A percentile compares a stretch with the other conserved stretches of the same genome.
Conservation (phyloP, 1,140 invertebrate species). For the Vollenhovia emeryi region DNA sequence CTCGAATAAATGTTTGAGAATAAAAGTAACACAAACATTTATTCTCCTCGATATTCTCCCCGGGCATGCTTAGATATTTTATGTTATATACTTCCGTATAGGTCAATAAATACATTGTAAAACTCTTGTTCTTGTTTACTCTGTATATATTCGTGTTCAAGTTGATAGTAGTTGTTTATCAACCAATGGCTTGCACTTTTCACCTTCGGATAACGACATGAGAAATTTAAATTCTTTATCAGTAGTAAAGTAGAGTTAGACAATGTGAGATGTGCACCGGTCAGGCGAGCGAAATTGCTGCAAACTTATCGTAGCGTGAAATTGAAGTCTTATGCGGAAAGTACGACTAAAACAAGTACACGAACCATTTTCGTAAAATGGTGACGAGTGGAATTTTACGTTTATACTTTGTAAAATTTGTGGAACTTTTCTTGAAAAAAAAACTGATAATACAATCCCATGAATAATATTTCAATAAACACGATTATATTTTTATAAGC, state of each 20-base stretch:
- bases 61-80: background rate
- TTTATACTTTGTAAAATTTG: background rate
- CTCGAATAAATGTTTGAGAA: conserved; percentile 24
- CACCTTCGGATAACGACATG: background rate
- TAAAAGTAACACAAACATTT: conserved; percentile 18
- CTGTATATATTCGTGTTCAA: background rate
- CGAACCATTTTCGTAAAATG: background rate
- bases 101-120: background rate
- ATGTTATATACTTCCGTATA: background rate
- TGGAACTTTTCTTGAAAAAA: background rate
- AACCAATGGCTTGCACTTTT: conserved; percentile 9
- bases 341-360: conserved; percentile 12
- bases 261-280: conserved; percentile 28
- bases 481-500: background rate
- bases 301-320: conserved; percentile 44
- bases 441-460: background rate
- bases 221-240: conserved; percentile 46
- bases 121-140: background rate
- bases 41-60: background rate
- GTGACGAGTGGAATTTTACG: conserved; percentile 7
- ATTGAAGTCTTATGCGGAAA: conserved; percentile 35
- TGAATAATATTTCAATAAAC: background rate
- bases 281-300: conserved; percentile 39
- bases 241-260: conserved; percentile 37
- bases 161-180: conserved; percentile 21